Percentiles rank a stretch among this genome's conserved stretches.
Conservation (phyloP, 2,888 invertebrate genomes). For the Pediacus dermestoides region DNA sequence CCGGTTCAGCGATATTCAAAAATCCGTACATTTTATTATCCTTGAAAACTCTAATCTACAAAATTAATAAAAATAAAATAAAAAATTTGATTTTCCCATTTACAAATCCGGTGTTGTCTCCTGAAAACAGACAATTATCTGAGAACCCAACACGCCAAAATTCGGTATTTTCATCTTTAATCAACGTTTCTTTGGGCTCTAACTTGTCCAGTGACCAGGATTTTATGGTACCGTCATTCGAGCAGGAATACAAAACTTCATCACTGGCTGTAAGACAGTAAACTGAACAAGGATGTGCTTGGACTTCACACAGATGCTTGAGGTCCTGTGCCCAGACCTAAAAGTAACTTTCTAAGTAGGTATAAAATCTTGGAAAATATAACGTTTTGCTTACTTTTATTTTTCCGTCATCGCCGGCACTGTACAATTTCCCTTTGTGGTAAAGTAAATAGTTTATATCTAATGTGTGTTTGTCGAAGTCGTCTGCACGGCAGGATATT, state of each 20-base stretch:
- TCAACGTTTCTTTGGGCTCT: constrained; percentile 39
- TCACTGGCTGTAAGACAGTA: constrained; percentile 58
- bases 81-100: constrained; percentile 31
- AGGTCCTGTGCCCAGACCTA: constrained; percentile 53
- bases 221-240: constrained; percentile 62
- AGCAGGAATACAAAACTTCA: constrained; percentile 58
- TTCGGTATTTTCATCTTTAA: constrained; percentile 47
- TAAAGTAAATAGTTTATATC: constrained; percentile 49
- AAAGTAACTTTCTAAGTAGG: not conserved
- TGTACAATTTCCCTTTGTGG: constrained; percentile 50
- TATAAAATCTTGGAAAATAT: too few species aligned
- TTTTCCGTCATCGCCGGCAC: constrained; percentile 53
- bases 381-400: constrained; percentile 51
- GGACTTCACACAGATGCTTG: constrained; percentile 46
- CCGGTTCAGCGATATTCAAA: constrained; percentile 54
- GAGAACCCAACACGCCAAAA: constrained; percentile 47
- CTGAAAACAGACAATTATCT: constrained; percentile 53
- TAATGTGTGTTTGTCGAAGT: constrained; percentile 46
- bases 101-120: constrained; percentile 63
- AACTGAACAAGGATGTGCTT: constrained; percentile 60
- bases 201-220: constrained; percentile 55
- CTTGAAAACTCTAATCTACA: constrained; percentile 57
- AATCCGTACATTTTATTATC: constrained; percentile 52
- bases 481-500: not conserved
- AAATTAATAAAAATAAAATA: constrained; percentile 16